Base-by-base conservation (phyloP, 2,113 vertebrate species). In the Hippocampus barbouri region DNA sequence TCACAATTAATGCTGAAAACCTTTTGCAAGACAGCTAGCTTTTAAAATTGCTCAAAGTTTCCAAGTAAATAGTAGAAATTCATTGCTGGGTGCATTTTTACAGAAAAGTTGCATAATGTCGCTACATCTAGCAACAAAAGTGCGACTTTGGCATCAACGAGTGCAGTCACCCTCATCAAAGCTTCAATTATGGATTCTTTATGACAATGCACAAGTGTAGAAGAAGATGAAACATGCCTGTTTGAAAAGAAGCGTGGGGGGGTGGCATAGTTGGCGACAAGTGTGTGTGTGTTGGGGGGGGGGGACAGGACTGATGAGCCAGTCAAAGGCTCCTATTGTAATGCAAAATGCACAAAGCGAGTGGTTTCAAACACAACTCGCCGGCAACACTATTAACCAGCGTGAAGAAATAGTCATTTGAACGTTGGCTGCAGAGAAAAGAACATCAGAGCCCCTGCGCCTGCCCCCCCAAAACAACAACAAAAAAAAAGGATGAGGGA, bases 351-450 rank as follows among this genome's bases (percentile, higher is more conserved):
- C 77, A 67, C 81, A 84, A 83, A 84, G 71, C 25, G 51, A 43
- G 79, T 74, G 12, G 82, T 86, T 88, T 91, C 88, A 88, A 86
- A 90, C 83, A 68, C 71, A 89, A 80, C 79, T 79, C 41, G 72
- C 80, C 72, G 70, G 71, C 80, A 45, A 81, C 83, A 86, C 87
- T 91, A 89, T 93, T 86, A 92, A 88, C 71, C 56, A 38, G 20
- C 1, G 73, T 25, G 34, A 85, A 91, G 87, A 89, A 91, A 88
- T 74, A 88, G 85, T 83, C 70, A n/a, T 83, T 85, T 88, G 88
- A 88, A 89, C 85, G 84, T 89, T 70, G 73, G 71, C 77, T 18
- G 76, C 25, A 84, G 73, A 92, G 89, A 91, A 91, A 91, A 83
- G 86, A 69, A 65, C 57, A 68, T 80, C 83, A 80, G 78, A 82